Base-by-base conservation (phyloP, 2,797 vertebrate species). In the Hipposideros larvatus region DNA sequence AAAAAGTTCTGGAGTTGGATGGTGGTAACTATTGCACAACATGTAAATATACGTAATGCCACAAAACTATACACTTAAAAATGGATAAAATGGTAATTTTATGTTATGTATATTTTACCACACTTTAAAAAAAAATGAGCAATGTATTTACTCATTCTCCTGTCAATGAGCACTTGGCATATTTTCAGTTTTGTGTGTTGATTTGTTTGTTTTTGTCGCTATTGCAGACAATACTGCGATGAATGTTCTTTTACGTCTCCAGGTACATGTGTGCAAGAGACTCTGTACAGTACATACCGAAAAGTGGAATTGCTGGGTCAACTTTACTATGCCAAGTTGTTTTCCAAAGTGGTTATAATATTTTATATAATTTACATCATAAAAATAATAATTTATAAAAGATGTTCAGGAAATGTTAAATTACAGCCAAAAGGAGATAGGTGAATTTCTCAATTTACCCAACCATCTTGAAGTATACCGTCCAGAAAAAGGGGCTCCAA, bases 371-470 rank as follows among this genome's bases (percentile, higher is more conserved):
- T 65, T 88, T 80, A 68, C 4, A 22, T 48, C 43, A 61, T 90
- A 48, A 53, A 89, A 94, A 77, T 28, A 86, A 87, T 63, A 31
- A 80, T 34, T 55, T 92, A 13, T 75, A 88, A 73, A 85, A 80
- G 78, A 77, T 83, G 34, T 90, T 89, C 41, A 94, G 41, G 34
- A 92, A 73, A 86, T 83, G 41, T 70, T 86, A 66, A 57, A 90
- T 88, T 73, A 90, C 4, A 83, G 13, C 48, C 70, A 83, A 83
- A 83, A 84, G 43, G 26, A 63, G 53, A 8, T n/a, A 71, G 63
- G 2, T 28, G 37, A 92, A 43, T 78, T 28, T 84, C 65, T 96
- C 43, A 34, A 63, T 34, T 83, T 70, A 22, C 28, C 37, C 28
- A 68, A 7, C 4, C 57, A 74, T 66, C 63, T 48, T 4, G 24